These are phyloP conservation scores for Eupithecia centaureata DNA, from an alignment of 2,888 invertebrate species.

Conservation along the genomic window DNA sequence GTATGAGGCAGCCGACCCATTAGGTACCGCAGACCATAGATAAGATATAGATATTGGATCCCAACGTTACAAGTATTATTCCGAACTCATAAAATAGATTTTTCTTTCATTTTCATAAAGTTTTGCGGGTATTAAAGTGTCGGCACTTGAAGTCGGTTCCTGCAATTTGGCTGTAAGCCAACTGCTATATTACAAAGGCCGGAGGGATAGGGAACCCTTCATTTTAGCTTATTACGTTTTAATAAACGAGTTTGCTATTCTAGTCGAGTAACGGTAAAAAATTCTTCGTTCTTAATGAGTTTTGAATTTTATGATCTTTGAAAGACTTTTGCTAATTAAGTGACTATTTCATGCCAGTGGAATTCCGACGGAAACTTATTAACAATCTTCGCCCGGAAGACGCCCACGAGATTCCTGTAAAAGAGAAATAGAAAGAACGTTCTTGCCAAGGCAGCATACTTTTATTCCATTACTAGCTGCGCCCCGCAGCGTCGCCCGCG, in stretches of 20 bases:
- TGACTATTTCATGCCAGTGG: constrained; percentile 11
- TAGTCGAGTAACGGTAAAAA: constrained; percentile 31
- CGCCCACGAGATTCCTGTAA: background rate
- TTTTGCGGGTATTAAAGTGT: constrained; percentile 69
- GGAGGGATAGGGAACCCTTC: constrained; percentile 53
- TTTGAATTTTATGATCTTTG: constrained; percentile 29
- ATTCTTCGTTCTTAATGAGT: constrained; percentile 29
- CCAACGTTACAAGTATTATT: constrained; percentile 31
- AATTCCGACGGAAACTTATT: constrained; percentile 7
- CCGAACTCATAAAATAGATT: constrained; percentile 37
- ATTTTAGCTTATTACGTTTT: constrained; percentile 65
- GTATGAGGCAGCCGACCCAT: constrained; percentile 13
- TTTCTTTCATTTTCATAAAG: constrained; percentile 72
- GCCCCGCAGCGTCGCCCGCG: too few relatives aligned
- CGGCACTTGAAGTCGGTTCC: constrained; percentile 56
- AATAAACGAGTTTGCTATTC: constrained; percentile 53
- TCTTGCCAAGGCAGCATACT: background rate
- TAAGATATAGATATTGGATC: constrained; percentile 29
- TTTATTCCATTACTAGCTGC: too few relatives aligned
- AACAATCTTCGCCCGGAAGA: background rate
- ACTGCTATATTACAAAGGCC: constrained; percentile 57
- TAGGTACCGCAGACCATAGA: constrained; percentile 17
- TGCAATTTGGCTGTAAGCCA: constrained; percentile 65
- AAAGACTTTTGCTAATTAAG: constrained; percentile 26
- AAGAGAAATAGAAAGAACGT: background rate